Conservation (phyloP, 2,797 vertebrate species). For the Delichon dasypus region DNA sequence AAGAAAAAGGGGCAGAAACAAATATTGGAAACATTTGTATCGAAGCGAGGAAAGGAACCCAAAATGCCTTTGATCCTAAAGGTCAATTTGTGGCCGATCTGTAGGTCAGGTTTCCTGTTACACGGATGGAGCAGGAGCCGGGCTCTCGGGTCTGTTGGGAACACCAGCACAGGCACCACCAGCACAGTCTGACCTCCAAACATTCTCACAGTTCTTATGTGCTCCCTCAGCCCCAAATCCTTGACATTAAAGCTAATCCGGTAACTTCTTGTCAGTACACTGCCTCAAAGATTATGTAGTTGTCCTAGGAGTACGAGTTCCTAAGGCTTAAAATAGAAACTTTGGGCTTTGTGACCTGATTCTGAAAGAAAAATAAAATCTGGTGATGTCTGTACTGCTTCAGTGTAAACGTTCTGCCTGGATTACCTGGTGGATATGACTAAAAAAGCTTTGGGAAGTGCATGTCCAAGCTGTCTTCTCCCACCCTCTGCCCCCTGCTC, state of each 20-base stretch:
- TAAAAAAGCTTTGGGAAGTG: background rate
- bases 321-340: background rate
- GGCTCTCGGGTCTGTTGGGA: background rate
- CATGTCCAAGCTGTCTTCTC: background rate
- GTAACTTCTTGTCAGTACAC: background rate
- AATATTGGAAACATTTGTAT: background rate
- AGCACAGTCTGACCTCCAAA: background rate
- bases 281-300: background rate
- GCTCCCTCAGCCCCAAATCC: background rate
- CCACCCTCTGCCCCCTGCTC: rapidly evolving
- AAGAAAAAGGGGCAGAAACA: background rate
- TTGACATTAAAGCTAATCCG: background rate
- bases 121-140: rapidly evolving
- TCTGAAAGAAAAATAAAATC: background rate
- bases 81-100: background rate
- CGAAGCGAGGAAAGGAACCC: rapidly evolving
- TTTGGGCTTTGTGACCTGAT: background rate
- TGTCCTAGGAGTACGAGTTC: background rate
- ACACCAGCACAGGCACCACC: rapidly evolving
- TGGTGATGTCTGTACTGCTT: background rate
- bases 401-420: background rate
- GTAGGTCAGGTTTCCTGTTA: rapidly evolving
- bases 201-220: rapidly evolving
- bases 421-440: background rate
- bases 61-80: background rate